Percentiles rank a stretch among this genome's conserved stretches.
Conservation (phyloP, 2,113 vertebrate species). For the Corythaeola cristata region DNA sequence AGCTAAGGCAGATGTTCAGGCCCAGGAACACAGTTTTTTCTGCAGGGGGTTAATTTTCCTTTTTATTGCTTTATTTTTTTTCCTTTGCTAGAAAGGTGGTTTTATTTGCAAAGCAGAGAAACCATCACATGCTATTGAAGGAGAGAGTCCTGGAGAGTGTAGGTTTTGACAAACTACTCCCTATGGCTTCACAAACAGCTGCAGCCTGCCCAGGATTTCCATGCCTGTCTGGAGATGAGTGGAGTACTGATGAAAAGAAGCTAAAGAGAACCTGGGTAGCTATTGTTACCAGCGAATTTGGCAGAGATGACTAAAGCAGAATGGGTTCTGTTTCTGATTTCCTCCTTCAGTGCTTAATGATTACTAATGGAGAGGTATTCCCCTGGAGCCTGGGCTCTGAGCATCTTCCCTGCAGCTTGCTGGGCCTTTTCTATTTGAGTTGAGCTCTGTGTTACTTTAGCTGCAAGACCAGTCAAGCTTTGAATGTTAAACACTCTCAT, state of each 20-base stretch:
- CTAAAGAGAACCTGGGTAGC: background rate
- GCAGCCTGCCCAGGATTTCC: background rate
- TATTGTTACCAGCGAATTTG: background rate
- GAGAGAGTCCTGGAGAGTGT: background rate
- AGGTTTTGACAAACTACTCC: background rate
- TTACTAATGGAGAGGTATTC: conserved; percentile 5
- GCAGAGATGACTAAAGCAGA: background rate
- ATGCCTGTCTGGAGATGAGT: background rate
- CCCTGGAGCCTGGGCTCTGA: background rate
- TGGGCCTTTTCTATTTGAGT: background rate
- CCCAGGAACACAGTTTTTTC: background rate
- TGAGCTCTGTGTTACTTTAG: background rate
- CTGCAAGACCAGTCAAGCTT: background rate
- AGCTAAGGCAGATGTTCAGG: conserved; percentile 20
- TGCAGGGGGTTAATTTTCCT: background rate
- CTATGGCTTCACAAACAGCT: background rate
- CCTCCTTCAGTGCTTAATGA: background rate
- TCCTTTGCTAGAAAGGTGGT: background rate
- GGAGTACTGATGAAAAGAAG: background rate
- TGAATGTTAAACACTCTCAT: background rate
- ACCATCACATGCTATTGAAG: background rate
- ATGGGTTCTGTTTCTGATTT: conserved; percentile 24
- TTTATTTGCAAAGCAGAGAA: background rate
- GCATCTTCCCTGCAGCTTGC: background rate
- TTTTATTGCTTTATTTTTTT: background rate